These are phyloP conservation scores for Microhierax caerulescens DNA, from an alignment of 2,797 vertebrate genomes.

Conservation along the genomic window DNA sequence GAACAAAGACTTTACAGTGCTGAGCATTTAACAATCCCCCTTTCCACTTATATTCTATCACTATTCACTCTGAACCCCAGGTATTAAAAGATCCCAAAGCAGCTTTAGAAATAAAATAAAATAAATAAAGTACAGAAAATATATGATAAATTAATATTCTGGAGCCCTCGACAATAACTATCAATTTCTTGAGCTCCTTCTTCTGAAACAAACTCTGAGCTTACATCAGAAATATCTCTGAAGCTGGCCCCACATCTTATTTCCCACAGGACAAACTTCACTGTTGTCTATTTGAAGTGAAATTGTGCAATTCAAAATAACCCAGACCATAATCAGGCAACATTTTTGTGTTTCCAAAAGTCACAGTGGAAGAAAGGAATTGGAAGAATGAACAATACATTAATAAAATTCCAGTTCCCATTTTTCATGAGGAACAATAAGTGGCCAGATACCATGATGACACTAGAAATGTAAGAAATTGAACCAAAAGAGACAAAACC, in stretches of 20 bases:
- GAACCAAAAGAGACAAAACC: background rate
- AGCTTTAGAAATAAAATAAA: background rate
- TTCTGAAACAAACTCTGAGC: background rate
- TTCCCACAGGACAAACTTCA: background rate
- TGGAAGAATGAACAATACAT: background rate
- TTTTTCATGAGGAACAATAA: background rate
- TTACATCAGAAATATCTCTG: background rate
- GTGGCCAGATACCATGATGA: background rate
- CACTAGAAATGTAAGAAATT: background rate
- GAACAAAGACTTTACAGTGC: background rate
- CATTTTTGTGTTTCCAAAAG: background rate
- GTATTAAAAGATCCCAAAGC: background rate
- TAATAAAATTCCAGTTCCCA: background rate
- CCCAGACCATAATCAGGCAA: background rate
- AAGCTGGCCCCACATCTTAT: background rate
- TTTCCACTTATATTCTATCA: background rate
- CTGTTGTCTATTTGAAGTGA: background rate
- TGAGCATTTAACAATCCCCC: accelerated
- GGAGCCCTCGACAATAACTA: background rate
- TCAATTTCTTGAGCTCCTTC: background rate
- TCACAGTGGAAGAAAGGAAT: background rate
- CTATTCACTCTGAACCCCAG: background rate
- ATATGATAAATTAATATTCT: background rate
- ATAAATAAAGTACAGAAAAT: background rate
- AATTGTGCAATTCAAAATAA: background rate